Base-by-base conservation (phyloP, 2,797 vertebrate species). In the Paratrypauchen microcephalus region DNA sequence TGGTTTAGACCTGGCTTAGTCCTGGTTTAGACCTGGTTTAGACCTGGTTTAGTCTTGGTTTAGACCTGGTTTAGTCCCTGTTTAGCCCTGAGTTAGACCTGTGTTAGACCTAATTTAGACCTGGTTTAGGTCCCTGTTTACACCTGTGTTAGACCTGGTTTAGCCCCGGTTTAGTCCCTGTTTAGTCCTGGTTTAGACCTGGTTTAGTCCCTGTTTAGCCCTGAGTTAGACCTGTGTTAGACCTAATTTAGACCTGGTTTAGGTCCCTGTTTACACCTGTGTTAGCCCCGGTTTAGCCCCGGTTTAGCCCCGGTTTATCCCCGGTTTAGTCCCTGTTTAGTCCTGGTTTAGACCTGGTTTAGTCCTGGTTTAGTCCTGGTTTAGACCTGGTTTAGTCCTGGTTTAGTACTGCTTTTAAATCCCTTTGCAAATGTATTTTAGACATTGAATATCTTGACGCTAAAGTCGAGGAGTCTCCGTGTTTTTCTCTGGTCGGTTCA, bases 141-240 rank as follows among this genome's bases (percentile, higher is more conserved):
- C 15, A 4, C 32, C 32, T 36, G 8, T 6, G 1, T 8, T 36
- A 36, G 32, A 36, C 50, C 50, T 54, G 32, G 7, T 36, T 9
- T 36, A 56, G 21, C 11, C 54, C 54, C 15, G 54, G 24, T 26
- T 26, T 26, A 26, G 24, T 26, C n/a, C n/a, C n/a, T n/a, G 56
- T 56, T 12, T 85, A 30, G 24, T 7, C 56, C 24, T 16, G 24
- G 26, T 32, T 28, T 59, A 16, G 26, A 18, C 56, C 56, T 16
- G 56, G 24, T 58, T 18, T 58, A 16, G 24, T 1, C 32, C 32
- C 9, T 1, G 32, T 7, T n/a, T n/a, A n/a, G n/a, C n/a, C n/a
- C n/a, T n/a, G n/a, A n/a, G n/a, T n/a, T n/a, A n/a, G n/a, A n/a
- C n/a, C n/a, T n/a, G n/a, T n/a, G n/a, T 8, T 36, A 36, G 32